phyloP scores from a whole-genome alignment of 2,888 invertebrate species.

The Sinopyrophorus schimmeli region DNA sequence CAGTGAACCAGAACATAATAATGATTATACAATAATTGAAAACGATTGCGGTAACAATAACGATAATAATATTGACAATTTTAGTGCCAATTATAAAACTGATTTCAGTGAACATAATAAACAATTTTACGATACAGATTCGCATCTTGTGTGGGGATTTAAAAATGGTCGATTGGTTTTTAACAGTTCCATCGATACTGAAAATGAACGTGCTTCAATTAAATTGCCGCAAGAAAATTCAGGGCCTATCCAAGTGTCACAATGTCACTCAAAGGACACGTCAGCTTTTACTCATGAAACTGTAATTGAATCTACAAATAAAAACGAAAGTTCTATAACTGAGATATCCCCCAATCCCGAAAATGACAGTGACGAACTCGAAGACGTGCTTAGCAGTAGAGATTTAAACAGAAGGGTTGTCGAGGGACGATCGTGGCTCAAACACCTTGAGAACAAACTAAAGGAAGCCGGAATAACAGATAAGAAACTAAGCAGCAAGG shows the following conservation, averaged over 20 bases:
- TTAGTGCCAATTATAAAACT: constrained; percentile 15
- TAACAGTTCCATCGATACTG: constrained; percentile 28
- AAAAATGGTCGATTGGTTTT: constrained; percentile 46
- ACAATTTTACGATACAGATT: constrained; percentile 4
- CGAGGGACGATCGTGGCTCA: constrained; percentile 57
- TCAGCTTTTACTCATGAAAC: constrained; percentile 1
- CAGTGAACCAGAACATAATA: constrained; percentile 7
- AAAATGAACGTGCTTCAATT: constrained; percentile 14
- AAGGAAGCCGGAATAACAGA: constrained; percentile 48
- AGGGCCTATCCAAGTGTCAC: constrained; percentile 15
- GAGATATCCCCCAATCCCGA: background rate
- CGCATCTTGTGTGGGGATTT: constrained; percentile 41
- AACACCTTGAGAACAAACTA: constrained; percentile 56
- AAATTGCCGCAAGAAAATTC: constrained; percentile 11
- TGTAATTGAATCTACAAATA: constrained; percentile 9
- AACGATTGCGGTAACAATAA: background rate
- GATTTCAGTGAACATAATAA: constrained; percentile 10
- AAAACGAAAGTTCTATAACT: constrained; percentile 17
- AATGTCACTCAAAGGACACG: constrained; percentile 15
- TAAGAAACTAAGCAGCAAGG: constrained; percentile 22
- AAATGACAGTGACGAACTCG: constrained; percentile 18
- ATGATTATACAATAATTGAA: background rate
- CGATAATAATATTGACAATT: constrained; percentile 7
- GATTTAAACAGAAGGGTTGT: constrained; percentile 49
- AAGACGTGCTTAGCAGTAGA: constrained; percentile 42